Conservation (phyloP, 2,888 invertebrate species). For the Metellina segmentata region DNA sequence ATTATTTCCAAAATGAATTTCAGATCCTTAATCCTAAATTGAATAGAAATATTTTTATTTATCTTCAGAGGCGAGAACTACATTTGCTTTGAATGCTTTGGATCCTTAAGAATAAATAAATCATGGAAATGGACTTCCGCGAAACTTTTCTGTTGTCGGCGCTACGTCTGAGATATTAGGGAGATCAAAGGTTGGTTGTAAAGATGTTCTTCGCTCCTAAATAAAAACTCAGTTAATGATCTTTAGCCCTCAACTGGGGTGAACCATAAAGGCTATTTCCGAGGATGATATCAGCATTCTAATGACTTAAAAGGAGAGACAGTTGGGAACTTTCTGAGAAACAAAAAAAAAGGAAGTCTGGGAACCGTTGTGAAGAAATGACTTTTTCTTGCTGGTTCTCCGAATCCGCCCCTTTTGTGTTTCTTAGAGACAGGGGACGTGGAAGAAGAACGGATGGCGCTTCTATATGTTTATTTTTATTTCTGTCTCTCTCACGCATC, state of each 20-base stretch:
- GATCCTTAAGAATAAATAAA: too few species aligned
- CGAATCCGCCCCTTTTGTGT: slow-evolving; percentile 43
- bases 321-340: not conserved
- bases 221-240: not conserved
- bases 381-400: slow-evolving; percentile 14
- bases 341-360: not conserved
- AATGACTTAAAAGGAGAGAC: not conserved
- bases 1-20: too few species aligned
- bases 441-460: slow-evolving; percentile 17
- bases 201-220: not conserved
- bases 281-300: not conserved
- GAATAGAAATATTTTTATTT: too few species aligned
- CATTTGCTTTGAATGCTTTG: too few species aligned
- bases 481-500: slow-evolving; percentile 4
- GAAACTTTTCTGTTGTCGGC: too few species aligned
- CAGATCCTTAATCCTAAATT: too few species aligned
- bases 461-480: slow-evolving; percentile 28
- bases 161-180: not conserved
- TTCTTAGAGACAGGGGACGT: not conserved
- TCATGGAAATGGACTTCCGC: too few species aligned
- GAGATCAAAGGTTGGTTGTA: not conserved
- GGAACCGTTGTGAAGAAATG: slow-evolving; percentile 8
- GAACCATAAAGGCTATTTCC: not conserved
- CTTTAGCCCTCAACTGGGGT: not conserved
- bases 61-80: too few species aligned